Conservation (phyloP, 2,797 vertebrate species). For the Spatula versicolor region DNA sequence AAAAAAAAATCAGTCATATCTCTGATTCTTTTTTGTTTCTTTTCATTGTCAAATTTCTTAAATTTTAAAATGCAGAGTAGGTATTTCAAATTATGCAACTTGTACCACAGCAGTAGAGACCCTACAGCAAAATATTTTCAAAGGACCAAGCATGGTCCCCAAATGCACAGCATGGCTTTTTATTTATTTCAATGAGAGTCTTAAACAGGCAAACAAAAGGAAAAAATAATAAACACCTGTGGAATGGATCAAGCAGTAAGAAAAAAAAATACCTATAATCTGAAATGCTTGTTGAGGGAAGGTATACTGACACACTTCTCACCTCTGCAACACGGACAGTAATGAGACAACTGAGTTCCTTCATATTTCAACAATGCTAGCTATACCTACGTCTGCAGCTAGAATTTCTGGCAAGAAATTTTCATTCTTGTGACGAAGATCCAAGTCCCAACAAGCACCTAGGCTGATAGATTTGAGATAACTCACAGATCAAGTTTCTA, state of each 20-base stretch:
- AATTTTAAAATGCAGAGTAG: not conserved
- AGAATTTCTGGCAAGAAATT: conserved; percentile 38
- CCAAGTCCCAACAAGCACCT: conserved; percentile 50
- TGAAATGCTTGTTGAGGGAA: not conserved
- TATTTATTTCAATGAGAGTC: not conserved
- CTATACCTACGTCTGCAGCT: conserved; percentile 37
- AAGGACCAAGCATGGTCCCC: not conserved
- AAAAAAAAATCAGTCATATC: not conserved
- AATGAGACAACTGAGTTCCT: conserved; percentile 38
- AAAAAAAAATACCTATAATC: not conserved
- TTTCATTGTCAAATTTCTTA: not conserved
- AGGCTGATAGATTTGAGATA: conserved; percentile 46
- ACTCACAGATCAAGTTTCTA: conserved; percentile 44
- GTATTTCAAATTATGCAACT: not conserved
- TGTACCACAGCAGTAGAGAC: not conserved
- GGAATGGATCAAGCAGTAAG: not conserved
- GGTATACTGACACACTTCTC: conserved; percentile 39
- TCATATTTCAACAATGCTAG: not conserved
- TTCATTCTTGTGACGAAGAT: not conserved
- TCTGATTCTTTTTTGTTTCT: not conserved
- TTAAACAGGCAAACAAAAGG: not conserved
- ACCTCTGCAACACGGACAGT: not conserved
- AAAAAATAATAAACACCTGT: not conserved
- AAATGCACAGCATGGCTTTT: not conserved
- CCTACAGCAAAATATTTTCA: conserved; percentile 12